Base-by-base conservation (phyloP, 1,140 invertebrate genomes). In the Glomeris maerens region DNA sequence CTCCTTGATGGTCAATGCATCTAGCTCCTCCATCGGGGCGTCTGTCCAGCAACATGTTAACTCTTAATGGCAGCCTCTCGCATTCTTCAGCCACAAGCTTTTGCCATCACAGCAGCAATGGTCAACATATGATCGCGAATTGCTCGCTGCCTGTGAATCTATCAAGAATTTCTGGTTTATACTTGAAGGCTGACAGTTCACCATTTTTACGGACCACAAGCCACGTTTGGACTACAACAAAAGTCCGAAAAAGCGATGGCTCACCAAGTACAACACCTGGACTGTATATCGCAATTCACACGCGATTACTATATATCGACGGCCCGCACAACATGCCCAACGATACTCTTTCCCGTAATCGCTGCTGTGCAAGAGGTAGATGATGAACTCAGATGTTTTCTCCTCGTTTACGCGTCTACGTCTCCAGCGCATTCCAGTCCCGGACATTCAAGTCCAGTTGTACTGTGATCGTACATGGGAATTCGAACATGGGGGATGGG, bases 201-300 rank as follows among this genome's bases (percentile, higher is more conserved):
- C 22, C 0, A 25, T 62, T 5, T 56, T 17, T 23, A 62, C 60
- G 1, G 57, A 66, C 50, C 63, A 64, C 44, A 61, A 59, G 39
- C 61, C 55, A 58, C 39, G 0, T 57, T 25, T 46, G 60, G 58
- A 5, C 57, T 63, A 27, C 27, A 22, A 13, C 29, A 53, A 46
- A 45, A 49, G 1, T 27, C 38, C 2, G 57, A 57, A 14, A 38
- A 42, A 50, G 40, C 47, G n/a, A 52, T 55, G 21, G 52, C 62
- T 1, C 5, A 53, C 10, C 52, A 64, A 42, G 20, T 55, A 1
- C 28, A 54, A 7, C 60, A 70, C 17, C 47, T 70, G 0, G 59
- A 68, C 47, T 65, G 50, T n/a, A 65, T 71, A 14, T 50, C 58
- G 0, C 64, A 68, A 54, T 68, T 64, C 50, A 61, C 62, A 0